phyloP scores from a whole-genome alignment of 2,888 invertebrate genomes.

The Metallyticus violacea region DNA sequence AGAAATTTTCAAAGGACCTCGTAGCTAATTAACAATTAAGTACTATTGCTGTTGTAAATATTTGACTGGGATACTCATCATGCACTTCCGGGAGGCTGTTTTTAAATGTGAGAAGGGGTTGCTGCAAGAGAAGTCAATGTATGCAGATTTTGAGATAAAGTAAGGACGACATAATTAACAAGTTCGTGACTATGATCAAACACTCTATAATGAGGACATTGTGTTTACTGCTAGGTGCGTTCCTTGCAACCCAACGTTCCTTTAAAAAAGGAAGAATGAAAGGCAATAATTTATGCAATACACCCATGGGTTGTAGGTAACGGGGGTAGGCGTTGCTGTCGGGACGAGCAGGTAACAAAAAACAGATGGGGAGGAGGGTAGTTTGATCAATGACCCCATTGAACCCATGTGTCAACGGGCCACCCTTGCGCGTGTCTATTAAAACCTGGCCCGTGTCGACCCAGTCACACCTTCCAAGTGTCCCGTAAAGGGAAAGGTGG shows the following conservation, averaged over 20 bases:
- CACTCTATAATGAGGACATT: not conserved
- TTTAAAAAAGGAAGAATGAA: not conserved
- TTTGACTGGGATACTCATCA: too few species aligned
- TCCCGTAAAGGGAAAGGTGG: not conserved
- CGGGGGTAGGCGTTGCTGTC: not conserved
- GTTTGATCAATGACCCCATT: not conserved
- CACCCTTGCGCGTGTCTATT: too few species aligned
- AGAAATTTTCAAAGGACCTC: too few species aligned
- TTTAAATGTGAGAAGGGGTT: not conserved
- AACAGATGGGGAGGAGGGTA: not conserved
- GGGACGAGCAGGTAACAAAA: too few species aligned
- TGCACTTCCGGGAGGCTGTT: not conserved
- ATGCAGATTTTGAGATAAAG: not conserved
- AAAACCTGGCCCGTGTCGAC: not conserved
- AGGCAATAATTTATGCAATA: not conserved
- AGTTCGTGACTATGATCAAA: not conserved
- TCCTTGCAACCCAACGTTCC: not conserved
- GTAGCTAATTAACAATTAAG: too few species aligned
- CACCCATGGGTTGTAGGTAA: not conserved
- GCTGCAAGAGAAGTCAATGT: not conserved
- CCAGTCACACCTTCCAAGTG: not conserved
- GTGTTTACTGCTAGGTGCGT: not conserved
- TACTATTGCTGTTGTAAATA: too few species aligned
- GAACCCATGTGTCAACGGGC: too few species aligned
- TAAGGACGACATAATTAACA: not conserved